phyloP scores from a whole-genome alignment of 1,140 invertebrate genomes.

The Bombus fervidus region DNA sequence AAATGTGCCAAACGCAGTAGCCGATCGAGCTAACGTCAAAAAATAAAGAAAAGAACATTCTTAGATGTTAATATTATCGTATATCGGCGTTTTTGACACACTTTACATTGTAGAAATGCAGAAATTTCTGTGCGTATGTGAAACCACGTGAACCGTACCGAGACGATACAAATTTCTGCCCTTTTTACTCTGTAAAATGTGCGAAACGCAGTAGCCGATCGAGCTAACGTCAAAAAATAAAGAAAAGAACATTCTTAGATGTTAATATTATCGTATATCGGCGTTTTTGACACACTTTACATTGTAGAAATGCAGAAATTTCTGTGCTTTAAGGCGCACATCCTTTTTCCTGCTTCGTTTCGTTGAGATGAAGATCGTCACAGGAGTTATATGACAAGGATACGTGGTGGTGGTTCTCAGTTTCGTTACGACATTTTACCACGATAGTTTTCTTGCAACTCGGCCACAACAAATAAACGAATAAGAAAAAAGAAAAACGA shows the following conservation, averaged over 20 bases:
- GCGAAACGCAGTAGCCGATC: too few relatives aligned
- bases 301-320: not conserved
- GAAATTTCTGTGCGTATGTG: not conserved
- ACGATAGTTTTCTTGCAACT: not conserved
- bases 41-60: not conserved
- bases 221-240: too few relatives aligned
- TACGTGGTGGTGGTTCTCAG: not conserved
- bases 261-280: rapidly evolving
- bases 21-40: too few relatives aligned
- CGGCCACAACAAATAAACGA: not conserved
- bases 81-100: not conserved
- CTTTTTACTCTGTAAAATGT: too few relatives aligned
- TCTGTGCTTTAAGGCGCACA: not conserved
- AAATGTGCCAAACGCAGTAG: not conserved
- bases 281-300: not conserved
- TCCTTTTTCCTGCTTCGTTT: not conserved
- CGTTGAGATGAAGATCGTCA: not conserved
- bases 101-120: not conserved
- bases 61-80: not conserved
- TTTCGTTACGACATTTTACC: not conserved
- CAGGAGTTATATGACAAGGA: not conserved
- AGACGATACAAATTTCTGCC: too few relatives aligned
- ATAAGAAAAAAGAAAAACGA: not conserved
- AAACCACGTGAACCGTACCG: too few relatives aligned
- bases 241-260: too few relatives aligned